Evolutionary conservation across 2,113 vertebrate genomes (phyloP).

Genomic region (Elachura formosa): DNA sequence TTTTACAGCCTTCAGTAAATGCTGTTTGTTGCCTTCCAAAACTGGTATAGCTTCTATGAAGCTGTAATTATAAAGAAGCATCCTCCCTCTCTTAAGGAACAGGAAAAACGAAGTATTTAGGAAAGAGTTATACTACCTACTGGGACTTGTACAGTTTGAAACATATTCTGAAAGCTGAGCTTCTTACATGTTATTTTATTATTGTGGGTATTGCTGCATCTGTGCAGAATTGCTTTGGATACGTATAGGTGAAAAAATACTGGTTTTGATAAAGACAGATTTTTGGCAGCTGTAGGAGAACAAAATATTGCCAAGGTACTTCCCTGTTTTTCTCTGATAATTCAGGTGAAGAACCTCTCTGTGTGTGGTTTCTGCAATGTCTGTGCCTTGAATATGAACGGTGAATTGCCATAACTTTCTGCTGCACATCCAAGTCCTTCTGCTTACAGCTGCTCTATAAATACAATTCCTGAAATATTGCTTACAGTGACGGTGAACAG

Average conservation of each 20-base stretch:
- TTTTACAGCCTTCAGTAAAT: neutral
- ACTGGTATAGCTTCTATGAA: neutral
- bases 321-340: neutral
- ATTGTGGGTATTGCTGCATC: neutral
- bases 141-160: neutral
- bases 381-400: neutral
- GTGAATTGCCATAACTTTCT: neutral
- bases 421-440: neutral
- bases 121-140: neutral
- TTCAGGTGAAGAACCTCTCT: neutral
- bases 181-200: rapidly evolving
- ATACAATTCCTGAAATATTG: neutral
- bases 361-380: neutral
- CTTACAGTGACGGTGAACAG: neutral
- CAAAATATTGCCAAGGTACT: neutral
- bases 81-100: neutral
- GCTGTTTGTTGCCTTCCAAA: neutral
- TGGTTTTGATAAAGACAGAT: neutral
- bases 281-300: neutral
- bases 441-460: neutral
- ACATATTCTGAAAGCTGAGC: neutral
- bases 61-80: neutral
- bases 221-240: neutral
- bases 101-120: neutral
- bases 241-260: neutral